These are phyloP conservation scores for Drosophila kikkawai DNA, from an alignment of 1,140 invertebrate species.

Conservation along the genomic window DNA sequence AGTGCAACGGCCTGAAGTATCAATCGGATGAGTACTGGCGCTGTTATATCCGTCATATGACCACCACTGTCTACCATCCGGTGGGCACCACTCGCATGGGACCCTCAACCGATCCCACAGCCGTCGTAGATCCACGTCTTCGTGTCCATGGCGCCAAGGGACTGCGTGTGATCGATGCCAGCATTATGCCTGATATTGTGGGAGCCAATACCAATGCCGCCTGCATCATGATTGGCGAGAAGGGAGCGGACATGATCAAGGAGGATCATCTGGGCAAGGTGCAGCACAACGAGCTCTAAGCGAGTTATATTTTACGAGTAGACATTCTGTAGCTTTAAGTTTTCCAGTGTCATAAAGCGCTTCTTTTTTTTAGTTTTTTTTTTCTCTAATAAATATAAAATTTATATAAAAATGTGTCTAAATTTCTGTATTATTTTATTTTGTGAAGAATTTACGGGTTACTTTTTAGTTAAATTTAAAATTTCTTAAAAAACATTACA, in stretches of 20 bases:
- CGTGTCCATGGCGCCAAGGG: constrained; percentile 89
- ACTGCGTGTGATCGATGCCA: constrained; percentile 92
- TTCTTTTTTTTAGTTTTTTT: constrained; percentile 9
- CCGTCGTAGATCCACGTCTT: constrained; percentile 89
- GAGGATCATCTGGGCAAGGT: constrained; percentile 78
- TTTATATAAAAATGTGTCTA: not conserved
- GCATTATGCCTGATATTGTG: constrained; percentile 91
- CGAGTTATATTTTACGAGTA: constrained; percentile 20
- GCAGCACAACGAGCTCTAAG: constrained; percentile 62
- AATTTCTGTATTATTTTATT: too few relatives aligned
- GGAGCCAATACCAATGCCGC: constrained; percentile 92
- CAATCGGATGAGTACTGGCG: constrained; percentile 88
- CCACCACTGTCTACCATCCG: constrained; percentile 89
- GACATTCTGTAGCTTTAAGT: constrained; percentile 2
- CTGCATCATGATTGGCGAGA: constrained; percentile 92
- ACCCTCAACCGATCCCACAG: constrained; percentile 86
- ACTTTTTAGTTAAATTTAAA: not conserved
- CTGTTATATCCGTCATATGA: constrained; percentile 88
- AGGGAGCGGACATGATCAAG: constrained; percentile 90
- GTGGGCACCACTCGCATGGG: constrained; percentile 93
- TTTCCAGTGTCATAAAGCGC: not conserved
- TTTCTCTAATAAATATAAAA: constrained; percentile 13
- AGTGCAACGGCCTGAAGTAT: constrained; percentile 84
- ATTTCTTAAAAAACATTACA: not conserved
- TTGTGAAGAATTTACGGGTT: not conserved